Evolutionary conservation across 2,888 invertebrate genomes (phyloP), one percentile per base, ranked within the genome.

Genomic region (Drosophila prostipennis): DNA sequence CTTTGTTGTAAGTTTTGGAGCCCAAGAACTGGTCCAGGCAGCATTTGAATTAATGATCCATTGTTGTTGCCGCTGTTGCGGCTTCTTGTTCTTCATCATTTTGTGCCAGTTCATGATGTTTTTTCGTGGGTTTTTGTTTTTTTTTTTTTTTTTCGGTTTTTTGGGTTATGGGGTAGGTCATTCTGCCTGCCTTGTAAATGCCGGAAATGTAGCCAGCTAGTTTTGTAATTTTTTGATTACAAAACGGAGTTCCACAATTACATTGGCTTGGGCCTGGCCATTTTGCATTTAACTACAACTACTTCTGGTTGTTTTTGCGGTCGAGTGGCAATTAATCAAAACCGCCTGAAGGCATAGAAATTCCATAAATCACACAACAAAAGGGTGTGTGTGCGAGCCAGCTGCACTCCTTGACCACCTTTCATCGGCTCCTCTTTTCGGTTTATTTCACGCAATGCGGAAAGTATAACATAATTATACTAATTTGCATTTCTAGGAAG

Each of bases 31-130:
- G 85, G 87, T 87, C 85, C 87, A 80, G 34, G 80, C 85, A 82
- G 87, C 85, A 82, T 85, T 85, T 87, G 82, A 82, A 85, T 87
- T 87, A 85, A 87, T 87, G 87, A 84, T 87, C 87, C 65, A 53
- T 67, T 64, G 65, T 56, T 59, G 60, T 60, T 40, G 55, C 49
- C 14, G 8, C 76, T 72, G 8, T 74, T 72, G 69, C 76, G 19
- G 54, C 49, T 37, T 48, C 49, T 37, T 13, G 43, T 52, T 45
- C 52, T 19, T 43, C 39, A 52, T 26, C 39, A 11, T 26, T 52
- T 46, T 65, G 63, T 46, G 63, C 63, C 52, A 52, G 72, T 76
- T 73, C 72, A 76, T 76, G 67, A 73, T 72, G 73, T 79, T 63
- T 29, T 56, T 34, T n/a, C 54, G 77, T 83, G 61, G 26, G 8